These are phyloP conservation scores for Tachyglossus aculeatus DNA, from an alignment of 2,797 vertebrate genomes.

Conservation along the genomic window DNA sequence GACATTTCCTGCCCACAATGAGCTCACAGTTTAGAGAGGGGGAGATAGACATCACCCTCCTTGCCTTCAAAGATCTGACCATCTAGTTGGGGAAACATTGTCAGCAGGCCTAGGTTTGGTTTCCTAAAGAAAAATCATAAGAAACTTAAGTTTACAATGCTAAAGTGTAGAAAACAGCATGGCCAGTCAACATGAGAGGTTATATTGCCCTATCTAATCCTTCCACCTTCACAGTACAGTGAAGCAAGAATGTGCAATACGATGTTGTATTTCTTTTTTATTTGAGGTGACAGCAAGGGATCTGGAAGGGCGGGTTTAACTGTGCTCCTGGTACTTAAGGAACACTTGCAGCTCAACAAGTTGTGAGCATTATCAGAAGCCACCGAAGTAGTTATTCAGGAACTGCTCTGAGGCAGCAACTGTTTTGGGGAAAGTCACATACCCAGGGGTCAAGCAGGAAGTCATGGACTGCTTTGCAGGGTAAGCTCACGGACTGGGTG, in stretches of 20 bases:
- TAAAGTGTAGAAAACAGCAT: too few species aligned
- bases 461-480: not conserved
- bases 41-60: too few species aligned
- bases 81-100: too few species aligned
- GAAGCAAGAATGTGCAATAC: not conserved
- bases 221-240: not conserved
- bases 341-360: not conserved
- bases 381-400: conserved; percentile 6
- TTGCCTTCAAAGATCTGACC: too few species aligned
- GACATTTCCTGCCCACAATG: too few species aligned
- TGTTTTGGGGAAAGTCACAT: not conserved
- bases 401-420: not conserved
- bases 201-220: too few species aligned
- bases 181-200: too few species aligned
- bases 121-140: too few species aligned
- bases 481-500: too few species aligned
- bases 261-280: not conserved
- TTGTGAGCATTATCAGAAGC: not conserved
- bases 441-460: not conserved
- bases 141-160: too few species aligned
- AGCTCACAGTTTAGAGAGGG: too few species aligned
- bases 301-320: not conserved
- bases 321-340: not conserved
- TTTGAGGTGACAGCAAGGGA: not conserved
- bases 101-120: too few species aligned